A percentile compares a stretch with the other conserved stretches of the same genome.
phyloP scores from a whole-genome alignment of 2,113 vertebrate species.

The Gavialis gangeticus region DNA sequence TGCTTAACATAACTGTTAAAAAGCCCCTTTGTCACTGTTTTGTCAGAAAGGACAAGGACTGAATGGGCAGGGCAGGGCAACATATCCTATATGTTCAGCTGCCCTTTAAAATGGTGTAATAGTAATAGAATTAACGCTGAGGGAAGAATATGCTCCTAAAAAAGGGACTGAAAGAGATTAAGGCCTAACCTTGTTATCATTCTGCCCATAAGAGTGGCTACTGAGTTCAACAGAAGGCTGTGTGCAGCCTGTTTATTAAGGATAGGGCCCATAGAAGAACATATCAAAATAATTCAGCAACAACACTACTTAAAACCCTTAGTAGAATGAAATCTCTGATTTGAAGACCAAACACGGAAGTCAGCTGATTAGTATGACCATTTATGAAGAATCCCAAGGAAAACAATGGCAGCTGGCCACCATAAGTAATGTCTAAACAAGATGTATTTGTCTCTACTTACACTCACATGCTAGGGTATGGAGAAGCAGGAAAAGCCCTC shows the following conservation, averaged over 20 bases:
- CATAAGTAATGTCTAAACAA: not conserved
- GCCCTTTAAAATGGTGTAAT: not conserved
- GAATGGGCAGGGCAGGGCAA: not conserved
- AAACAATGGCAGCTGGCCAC: not conserved
- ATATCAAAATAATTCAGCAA: not conserved
- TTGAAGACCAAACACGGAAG: not conserved
- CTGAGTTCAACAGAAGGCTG: not conserved
- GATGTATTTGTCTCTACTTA: not conserved
- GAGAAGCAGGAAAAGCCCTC: not conserved
- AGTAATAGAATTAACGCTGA: not conserved
- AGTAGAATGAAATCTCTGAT: not conserved
- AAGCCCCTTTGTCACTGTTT: not conserved
- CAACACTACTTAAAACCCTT: not conserved
- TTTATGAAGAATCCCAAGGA: not conserved
- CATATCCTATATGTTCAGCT: not conserved
- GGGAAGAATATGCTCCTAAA: not conserved
- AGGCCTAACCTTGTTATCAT: not conserved
- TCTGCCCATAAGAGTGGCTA: not conserved
- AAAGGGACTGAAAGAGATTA: not conserved
- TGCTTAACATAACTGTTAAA: not conserved
- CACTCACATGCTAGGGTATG: not conserved
- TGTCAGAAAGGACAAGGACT: not conserved
- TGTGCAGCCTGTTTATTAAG: fast-evolving
- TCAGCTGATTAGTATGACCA: not conserved
- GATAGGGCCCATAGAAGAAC: not conserved